These are phyloP conservation scores for Limanda limanda DNA, from an alignment of 2,113 vertebrate species.

Conservation along the genomic window DNA sequence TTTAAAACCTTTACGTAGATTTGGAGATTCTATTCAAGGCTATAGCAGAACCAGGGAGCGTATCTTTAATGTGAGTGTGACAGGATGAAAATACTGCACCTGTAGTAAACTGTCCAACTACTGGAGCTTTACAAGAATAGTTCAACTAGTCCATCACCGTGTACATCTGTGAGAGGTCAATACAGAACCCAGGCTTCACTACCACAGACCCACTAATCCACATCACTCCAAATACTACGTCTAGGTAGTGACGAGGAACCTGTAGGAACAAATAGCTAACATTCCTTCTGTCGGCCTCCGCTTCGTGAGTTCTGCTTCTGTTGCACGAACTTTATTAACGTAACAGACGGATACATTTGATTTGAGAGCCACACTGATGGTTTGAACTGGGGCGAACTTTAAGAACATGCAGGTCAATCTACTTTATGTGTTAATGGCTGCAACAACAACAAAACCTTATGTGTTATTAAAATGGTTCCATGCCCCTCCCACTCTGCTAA, in stretches of 20 bases:
- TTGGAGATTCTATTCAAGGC: neutral
- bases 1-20: neutral
- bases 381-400: conserved; percentile 16
- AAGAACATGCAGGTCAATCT: conserved; percentile 44
- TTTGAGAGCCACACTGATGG: neutral
- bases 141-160: conserved; percentile 35
- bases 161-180: conserved; percentile 19
- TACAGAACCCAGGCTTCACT: conserved; percentile 8
- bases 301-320: neutral
- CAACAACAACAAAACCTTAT: neutral
- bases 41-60: neutral
- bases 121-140: conserved; percentile 14
- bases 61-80: neutral
- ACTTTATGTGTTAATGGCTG: neutral
- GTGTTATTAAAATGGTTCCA: neutral
- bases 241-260: conserved; percentile 21
- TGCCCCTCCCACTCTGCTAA: conserved; percentile 14
- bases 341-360: neutral
- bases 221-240: conserved; percentile 27
- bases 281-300: neutral
- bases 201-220: conserved; percentile 37
- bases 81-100: neutral
- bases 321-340: neutral
- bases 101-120: conserved; percentile 10
- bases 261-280: neutral